phyloP scores from a whole-genome alignment of 2,797 vertebrate species.

The Chanos chanos region DNA sequence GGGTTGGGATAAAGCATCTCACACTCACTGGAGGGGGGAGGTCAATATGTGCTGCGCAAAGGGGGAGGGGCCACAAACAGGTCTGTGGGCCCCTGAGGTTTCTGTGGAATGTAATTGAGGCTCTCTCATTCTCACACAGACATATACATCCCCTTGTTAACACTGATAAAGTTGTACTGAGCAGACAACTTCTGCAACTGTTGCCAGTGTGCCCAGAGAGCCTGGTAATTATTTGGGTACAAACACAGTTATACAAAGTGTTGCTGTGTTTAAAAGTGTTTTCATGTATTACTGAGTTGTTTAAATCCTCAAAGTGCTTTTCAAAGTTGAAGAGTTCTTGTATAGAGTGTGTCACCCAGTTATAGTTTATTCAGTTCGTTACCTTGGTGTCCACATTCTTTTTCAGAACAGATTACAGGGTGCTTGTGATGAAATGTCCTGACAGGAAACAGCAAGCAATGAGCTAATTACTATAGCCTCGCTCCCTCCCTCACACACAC shows the following conservation, averaged over 20 bases:
- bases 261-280: too few species aligned
- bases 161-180: neutral
- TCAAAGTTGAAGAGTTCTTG: too few species aligned
- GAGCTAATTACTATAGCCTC: constrained; percentile 46
- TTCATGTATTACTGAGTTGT: too few species aligned
- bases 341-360: too few species aligned
- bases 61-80: constrained; percentile 76
- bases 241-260: too few species aligned
- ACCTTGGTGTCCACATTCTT: constrained; percentile 22
- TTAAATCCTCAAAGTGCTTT: too few species aligned
- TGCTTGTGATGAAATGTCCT: constrained; percentile 31
- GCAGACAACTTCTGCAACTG: neutral
- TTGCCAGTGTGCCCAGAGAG: too few species aligned
- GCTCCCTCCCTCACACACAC: constrained; percentile 20
- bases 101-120: constrained; percentile 66
- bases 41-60: constrained; percentile 68
- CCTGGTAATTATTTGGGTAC: too few species aligned
- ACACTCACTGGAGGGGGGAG: constrained; percentile 60
- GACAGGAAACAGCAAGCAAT: constrained; percentile 49
- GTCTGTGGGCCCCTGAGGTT: constrained; percentile 64
- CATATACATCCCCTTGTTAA: constrained; percentile 31
- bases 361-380: neutral
- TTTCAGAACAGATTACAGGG: constrained; percentile 26
- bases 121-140: constrained; percentile 40
- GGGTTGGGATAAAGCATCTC: constrained; percentile 66